Evolutionary conservation across 2,888 invertebrate genomes (phyloP).

Genomic region (Drosophila pseudotakahashii): DNA sequence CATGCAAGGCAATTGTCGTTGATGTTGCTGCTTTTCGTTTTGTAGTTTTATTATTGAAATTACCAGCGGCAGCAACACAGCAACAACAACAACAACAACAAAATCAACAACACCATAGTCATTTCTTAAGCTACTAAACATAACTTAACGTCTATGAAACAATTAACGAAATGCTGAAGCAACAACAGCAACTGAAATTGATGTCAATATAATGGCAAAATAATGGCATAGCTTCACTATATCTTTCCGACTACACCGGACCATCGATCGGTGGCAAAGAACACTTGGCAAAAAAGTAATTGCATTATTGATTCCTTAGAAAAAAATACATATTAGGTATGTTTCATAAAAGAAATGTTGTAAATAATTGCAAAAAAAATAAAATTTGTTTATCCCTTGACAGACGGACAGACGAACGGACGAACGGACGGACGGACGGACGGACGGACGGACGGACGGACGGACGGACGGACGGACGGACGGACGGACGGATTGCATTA

Average conservation of each 20-base stretch:
- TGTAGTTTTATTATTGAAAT: slow-evolving; percentile 78
- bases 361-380: too few species aligned
- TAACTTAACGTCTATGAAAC: slow-evolving; percentile 81
- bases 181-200: slow-evolving; percentile 56
- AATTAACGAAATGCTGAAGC: slow-evolving; percentile 72
- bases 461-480: too few species aligned
- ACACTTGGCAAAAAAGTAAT: slow-evolving; percentile 4
- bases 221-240: slow-evolving; percentile 70
- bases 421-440: too few species aligned
- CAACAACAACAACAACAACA: not conserved
- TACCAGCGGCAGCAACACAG: slow-evolving; percentile 58
- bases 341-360: too few species aligned
- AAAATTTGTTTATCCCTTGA: too few species aligned
- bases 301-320: too few species aligned
- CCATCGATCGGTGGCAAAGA: slow-evolving; percentile 15
- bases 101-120: slow-evolving; percentile 36
- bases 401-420: too few species aligned
- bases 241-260: slow-evolving; percentile 38
- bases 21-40: slow-evolving; percentile 67
- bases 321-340: too few species aligned
- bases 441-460: too few species aligned
- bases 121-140: slow-evolving; percentile 76
- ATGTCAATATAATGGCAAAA: slow-evolving; percentile 76
- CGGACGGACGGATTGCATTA: too few species aligned
- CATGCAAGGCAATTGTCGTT: slow-evolving; percentile 81